These are phyloP conservation scores for Orcinus orca DNA, from an alignment of 2,113 vertebrate genomes.

Conservation along the genomic window DNA sequence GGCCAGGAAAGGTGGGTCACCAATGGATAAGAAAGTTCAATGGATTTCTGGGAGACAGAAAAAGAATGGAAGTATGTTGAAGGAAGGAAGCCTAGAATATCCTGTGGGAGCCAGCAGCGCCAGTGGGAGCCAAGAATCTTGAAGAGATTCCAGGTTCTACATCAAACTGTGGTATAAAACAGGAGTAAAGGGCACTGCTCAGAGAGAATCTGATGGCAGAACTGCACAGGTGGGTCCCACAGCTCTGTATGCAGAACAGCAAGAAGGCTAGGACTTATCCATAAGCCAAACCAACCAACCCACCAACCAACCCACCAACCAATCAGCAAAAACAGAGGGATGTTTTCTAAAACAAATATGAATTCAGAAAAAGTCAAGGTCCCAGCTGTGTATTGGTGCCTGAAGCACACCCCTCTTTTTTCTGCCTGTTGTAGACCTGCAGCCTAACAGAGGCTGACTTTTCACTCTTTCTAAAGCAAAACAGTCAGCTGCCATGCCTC, in stretches of 20 bases:
- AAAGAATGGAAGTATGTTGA: not conserved
- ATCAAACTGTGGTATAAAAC: not conserved
- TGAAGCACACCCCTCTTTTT: not conserved
- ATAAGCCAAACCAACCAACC: not conserved
- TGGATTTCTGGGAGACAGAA: not conserved
- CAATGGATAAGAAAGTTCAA: not conserved
- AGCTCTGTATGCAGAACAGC: not conserved
- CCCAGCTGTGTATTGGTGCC: not conserved
- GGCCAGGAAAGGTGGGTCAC: not conserved
- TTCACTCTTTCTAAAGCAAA: not conserved
- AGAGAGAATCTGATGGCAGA: not conserved
- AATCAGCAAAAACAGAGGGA: not conserved
- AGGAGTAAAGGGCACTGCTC: not conserved
- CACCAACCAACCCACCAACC: not conserved
- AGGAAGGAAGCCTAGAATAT: not conserved
- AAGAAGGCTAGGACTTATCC: not conserved
- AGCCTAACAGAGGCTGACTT: not conserved
- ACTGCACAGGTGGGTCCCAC: not conserved
- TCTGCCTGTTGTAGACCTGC: not conserved
- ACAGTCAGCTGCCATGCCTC: not conserved
- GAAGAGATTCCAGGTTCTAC: not conserved
- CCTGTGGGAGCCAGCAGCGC: not conserved
- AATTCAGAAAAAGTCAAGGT: not conserved
- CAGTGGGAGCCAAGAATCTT: not conserved
- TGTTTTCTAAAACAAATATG: not conserved